These are phyloP conservation scores for Quadroppia sp. DNA, from an alignment of 2,888 invertebrate species.

Conservation along the genomic window DNA sequence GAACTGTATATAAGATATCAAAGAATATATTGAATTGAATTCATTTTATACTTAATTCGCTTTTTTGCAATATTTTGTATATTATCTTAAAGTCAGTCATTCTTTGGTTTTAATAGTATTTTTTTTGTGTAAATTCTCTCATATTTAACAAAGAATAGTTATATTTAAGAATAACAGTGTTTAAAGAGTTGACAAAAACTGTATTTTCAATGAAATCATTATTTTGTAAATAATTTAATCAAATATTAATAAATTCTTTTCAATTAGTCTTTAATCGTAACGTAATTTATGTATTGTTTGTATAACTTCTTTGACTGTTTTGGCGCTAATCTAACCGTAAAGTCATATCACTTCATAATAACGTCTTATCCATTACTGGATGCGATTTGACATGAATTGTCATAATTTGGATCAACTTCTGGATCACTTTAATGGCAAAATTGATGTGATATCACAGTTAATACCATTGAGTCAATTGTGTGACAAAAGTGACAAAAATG, in stretches of 20 bases:
- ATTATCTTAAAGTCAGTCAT: not conserved
- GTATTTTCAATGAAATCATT: no score
- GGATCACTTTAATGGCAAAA: constrained; percentile 31
- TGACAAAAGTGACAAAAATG: constrained; percentile 2
- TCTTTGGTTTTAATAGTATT: not conserved
- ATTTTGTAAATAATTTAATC: no score
- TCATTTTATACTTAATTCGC: not conserved
- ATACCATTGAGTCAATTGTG: constrained; percentile 40
- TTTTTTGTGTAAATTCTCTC: not conserved
- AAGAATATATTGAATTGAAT: no score
- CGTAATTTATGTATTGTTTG: no score
- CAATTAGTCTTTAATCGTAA: no score
- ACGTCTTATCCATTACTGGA: not conserved
- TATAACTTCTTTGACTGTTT: no score
- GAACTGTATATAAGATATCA: no score
- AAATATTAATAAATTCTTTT: no score
- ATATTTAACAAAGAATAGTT: no score
- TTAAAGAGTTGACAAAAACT: no score
- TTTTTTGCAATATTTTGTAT: constrained; percentile 5
- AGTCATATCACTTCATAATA: not conserved
- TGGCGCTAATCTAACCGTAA: not conserved
- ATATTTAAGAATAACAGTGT: no score
- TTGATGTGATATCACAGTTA: constrained; percentile 11
- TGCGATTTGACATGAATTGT: constrained; percentile 35
- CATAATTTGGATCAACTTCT: constrained; percentile 37